These are phyloP conservation scores for Amphipyra berbera DNA, from an alignment of 2,888 invertebrate genomes.

Conservation along the genomic window DNA sequence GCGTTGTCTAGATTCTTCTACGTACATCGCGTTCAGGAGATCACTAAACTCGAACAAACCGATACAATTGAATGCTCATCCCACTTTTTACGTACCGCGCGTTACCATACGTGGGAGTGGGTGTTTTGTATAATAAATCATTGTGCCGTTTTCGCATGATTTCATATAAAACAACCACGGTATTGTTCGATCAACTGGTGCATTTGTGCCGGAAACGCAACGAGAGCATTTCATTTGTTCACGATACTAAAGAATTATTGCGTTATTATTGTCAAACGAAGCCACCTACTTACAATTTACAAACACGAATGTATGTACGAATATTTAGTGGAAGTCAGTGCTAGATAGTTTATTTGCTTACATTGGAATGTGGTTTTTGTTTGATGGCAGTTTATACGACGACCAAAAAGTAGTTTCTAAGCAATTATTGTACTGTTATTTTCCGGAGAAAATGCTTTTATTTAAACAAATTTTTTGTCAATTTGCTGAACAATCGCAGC, in stretches of 20 bases:
- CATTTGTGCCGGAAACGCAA: slow-evolving; percentile 66
- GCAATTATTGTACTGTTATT: slow-evolving; percentile 54
- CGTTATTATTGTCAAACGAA: slow-evolving; percentile 45
- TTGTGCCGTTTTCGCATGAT: slow-evolving; percentile 77
- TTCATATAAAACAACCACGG: slow-evolving; percentile 73
- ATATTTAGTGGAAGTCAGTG: slow-evolving; percentile 10
- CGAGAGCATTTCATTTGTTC: slow-evolving; percentile 57
- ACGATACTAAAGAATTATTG: slow-evolving; percentile 44
- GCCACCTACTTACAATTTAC: slow-evolving; percentile 17
- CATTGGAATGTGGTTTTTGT: slow-evolving; percentile 37
- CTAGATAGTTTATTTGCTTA: slow-evolving; percentile 25
- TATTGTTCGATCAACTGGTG: slow-evolving; percentile 68
- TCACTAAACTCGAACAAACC: slow-evolving; percentile 68
- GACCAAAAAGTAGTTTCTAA: slow-evolving; percentile 41
- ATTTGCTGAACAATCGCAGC: slow-evolving; percentile 67
- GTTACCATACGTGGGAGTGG: slow-evolving; percentile 69
- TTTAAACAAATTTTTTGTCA: slow-evolving; percentile 66
- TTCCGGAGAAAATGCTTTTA: slow-evolving; percentile 54
- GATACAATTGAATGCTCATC: slow-evolving; percentile 75
- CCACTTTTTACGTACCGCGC: slow-evolving; percentile 67
- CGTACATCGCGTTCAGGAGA: slow-evolving; percentile 55
- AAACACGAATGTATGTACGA: slow-evolving; percentile 10
- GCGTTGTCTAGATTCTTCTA: slow-evolving; percentile 48
- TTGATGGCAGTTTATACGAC: slow-evolving; percentile 35
- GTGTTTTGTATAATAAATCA: slow-evolving; percentile 68